phyloP scores from a whole-genome alignment of 30 jellyfish, hydroid and myxozoan species.

The Sanderia malayensis region DNA sequence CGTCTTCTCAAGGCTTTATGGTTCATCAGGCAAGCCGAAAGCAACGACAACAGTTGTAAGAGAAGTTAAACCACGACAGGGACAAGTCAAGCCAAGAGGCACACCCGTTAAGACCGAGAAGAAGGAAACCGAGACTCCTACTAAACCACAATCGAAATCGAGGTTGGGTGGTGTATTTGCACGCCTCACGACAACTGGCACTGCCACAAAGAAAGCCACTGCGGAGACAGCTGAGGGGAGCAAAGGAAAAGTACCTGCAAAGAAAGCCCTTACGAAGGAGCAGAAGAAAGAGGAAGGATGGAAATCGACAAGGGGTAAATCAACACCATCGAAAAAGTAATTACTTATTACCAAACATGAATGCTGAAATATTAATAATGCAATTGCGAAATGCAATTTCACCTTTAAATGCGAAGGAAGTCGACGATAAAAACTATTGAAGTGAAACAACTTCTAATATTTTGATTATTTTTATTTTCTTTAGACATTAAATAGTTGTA shows the following conservation, averaged over 20 bases:
- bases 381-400: no score
- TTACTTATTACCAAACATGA: no score
- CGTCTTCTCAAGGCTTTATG: constrained; percentile 86
- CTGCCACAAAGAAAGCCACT: constrained; percentile 72
- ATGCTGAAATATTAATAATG: no score
- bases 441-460: no score
- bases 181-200: constrained; percentile 60
- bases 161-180: constrained; percentile 75
- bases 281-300: constrained; percentile 59
- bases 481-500: no score
- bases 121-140: constrained; percentile 38
- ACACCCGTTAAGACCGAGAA: constrained; percentile 14
- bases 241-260: constrained; percentile 18
- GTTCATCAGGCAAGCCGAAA: constrained; percentile 35
- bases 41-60: constrained; percentile 7
- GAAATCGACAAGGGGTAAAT: constrained; percentile 15
- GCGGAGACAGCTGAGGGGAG: constrained; percentile 43
- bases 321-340: neutral
- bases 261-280: constrained; percentile 28
- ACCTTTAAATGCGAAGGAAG: no score
- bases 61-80: constrained; percentile 1
- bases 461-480: no score
- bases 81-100: constrained; percentile 24
- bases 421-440: no score
- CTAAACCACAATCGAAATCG: constrained; percentile 53